Evolutionary conservation across 2,888 invertebrate species (phyloP).

Genomic region (Yponomeuta cagnagella): DNA sequence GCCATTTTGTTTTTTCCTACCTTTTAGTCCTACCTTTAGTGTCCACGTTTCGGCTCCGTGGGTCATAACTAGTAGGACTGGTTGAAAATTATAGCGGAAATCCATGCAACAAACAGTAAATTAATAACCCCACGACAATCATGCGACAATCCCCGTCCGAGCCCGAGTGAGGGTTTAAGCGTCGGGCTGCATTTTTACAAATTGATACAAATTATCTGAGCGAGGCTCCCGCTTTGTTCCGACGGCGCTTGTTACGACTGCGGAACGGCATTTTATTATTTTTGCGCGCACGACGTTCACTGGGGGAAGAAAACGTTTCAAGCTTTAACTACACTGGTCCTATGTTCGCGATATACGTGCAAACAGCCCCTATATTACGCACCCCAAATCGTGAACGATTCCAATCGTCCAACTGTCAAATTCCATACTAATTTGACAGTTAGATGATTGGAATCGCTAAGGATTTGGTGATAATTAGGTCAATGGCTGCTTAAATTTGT

Average conservation of each 20-base stretch:
- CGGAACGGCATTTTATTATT: conserved; percentile 73
- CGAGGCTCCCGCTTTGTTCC: conserved; percentile 72
- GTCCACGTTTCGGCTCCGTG: too few species aligned
- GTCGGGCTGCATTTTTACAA: conserved; percentile 67
- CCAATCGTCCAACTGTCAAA: too few species aligned
- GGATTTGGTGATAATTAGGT: too few species aligned
- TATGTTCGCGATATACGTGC: too few species aligned
- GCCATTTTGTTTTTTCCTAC: too few species aligned
- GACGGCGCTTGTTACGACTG: conserved; percentile 73
- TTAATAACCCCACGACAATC: background rate
- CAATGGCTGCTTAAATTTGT: too few species aligned
- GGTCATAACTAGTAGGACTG: too few species aligned
- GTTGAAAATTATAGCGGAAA: background rate
- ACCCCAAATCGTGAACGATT: too few species aligned
- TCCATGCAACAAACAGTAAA: background rate
- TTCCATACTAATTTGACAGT: too few species aligned
- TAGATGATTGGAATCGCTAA: too few species aligned
- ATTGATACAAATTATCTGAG: conserved; percentile 77
- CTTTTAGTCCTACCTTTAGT: too few species aligned
- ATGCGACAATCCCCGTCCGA: background rate
- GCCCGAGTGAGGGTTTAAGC: background rate
- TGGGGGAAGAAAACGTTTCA: background rate
- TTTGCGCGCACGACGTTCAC: conserved; percentile 37
- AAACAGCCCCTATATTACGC: too few species aligned
- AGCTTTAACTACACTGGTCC: background rate